Conservation (phyloP, 2,888 invertebrate genomes). For the Thyatira batis region DNA sequence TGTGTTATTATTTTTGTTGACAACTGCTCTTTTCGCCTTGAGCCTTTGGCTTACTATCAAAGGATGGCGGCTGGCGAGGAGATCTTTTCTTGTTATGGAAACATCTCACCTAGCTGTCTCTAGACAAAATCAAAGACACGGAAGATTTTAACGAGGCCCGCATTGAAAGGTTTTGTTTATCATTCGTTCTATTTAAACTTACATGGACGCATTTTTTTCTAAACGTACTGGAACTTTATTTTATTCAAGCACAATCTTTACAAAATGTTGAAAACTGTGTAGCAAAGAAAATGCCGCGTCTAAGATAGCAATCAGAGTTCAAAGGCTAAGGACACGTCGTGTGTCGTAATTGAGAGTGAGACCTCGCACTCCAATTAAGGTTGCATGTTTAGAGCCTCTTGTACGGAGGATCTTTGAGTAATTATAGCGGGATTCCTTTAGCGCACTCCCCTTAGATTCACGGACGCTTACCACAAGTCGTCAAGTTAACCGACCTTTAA, state of each 20-base stretch:
- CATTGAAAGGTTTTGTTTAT: conserved; percentile 70
- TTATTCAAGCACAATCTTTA: conserved; percentile 15
- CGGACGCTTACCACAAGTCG: conserved; percentile 45
- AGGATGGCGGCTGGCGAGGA: conserved; percentile 38
- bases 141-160: conserved; percentile 82
- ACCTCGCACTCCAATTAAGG: conserved; percentile 75
- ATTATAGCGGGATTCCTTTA: conserved; percentile 57
- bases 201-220: conserved; percentile 22
- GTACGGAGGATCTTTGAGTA: conserved; percentile 57
- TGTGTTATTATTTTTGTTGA: conserved; percentile 29
- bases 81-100: conserved; percentile 51
- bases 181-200: conserved; percentile 42
- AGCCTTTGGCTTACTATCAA: conserved; percentile 55
- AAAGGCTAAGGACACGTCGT: conserved; percentile 61
- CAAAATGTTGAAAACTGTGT: conserved; percentile 13
- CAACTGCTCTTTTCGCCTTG: conserved; percentile 36
- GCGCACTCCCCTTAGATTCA: conserved; percentile 21
- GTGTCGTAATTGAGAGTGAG: conserved; percentile 60
- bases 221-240: conserved; percentile 8
- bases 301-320: conserved; percentile 69
- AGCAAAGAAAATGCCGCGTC: conserved; percentile 36
- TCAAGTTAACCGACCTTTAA: conserved; percentile 38
- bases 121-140: conserved; percentile 76
- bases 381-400: conserved; percentile 59
- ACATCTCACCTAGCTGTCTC: conserved; percentile 63